A percentile compares a stretch with the other conserved stretches of the same genome.
Conservation (phyloP, 1,140 invertebrate species). For the Bombus picipes region DNA sequence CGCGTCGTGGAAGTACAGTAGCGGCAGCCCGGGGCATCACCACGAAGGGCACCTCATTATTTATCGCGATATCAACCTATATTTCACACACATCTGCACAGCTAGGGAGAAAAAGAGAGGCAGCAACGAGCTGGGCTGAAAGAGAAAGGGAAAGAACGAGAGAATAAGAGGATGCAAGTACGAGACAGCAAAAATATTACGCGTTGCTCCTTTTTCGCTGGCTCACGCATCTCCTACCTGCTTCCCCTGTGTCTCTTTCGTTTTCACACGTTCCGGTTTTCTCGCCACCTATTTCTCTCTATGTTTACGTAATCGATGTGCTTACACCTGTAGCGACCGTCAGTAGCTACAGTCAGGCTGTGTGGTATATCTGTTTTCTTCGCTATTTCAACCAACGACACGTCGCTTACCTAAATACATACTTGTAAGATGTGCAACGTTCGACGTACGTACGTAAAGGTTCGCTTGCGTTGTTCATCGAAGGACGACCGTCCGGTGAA, state of each 20-base stretch:
- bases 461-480: too few species aligned
- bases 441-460: background rate
- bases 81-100: constrained; percentile 74
- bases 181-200: background rate
- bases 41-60: constrained; percentile 80
- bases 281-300: constrained; percentile 9
- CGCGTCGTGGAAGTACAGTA: constrained; percentile 74
- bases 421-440: background rate
- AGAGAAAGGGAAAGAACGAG: background rate
- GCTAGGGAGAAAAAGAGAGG: constrained; percentile 8
- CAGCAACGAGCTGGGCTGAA: background rate
- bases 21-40: constrained; percentile 78
- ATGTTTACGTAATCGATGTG: constrained; percentile 30
- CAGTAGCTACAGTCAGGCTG: too few species aligned
- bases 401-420: too few species aligned
- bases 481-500: background rate
- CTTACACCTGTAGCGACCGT: too few species aligned
- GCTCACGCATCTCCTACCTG: background rate
- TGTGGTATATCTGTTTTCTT: background rate
- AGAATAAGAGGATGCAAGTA: background rate
- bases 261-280: background rate
- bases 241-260: background rate
- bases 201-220: background rate
- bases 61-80: constrained; percentile 82
- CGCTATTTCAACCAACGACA: too few species aligned